Evolutionary conservation across 2,113 vertebrate genomes (phyloP).

Genomic region (Carassius auratus): DNA sequence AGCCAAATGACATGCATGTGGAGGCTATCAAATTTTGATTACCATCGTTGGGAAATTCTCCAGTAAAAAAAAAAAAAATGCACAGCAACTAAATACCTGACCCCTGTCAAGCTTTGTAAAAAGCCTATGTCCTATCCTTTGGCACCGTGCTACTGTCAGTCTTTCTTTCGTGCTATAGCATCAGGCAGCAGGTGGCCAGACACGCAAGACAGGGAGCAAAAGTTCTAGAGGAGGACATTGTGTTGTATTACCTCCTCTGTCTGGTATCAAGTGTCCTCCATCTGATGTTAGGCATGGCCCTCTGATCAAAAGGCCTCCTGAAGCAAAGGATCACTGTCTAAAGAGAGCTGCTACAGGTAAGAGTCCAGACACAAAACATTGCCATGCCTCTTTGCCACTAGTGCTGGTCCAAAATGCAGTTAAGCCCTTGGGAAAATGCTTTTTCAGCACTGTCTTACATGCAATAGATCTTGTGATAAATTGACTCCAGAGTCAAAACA

Average conservation of each 20-base stretch:
- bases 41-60: constrained; percentile 50
- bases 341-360: constrained; percentile 49
- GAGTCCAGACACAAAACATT: constrained; percentile 43
- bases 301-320: too few relatives aligned
- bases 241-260: too few relatives aligned
- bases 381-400: constrained; percentile 40
- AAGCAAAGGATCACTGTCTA: too few relatives aligned
- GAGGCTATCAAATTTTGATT: neutral
- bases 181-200: too few relatives aligned
- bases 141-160: too few relatives aligned
- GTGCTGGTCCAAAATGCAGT: constrained; percentile 10
- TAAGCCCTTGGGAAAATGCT: neutral
- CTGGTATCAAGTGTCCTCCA: too few relatives aligned
- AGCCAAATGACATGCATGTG: neutral
- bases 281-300: too few relatives aligned
- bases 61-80: constrained; percentile 10
- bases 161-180: too few relatives aligned
- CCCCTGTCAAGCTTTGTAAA: too few relatives aligned
- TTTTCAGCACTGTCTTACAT: constrained; percentile 25
- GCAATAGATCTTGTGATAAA: neutral
- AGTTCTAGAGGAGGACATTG: constrained; percentile 64
- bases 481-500: neutral
- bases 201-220: constrained; percentile 62
- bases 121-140: too few relatives aligned
- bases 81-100: constrained; percentile 43